Percentiles rank a stretch among this genome's conserved stretches.
Conservation (phyloP, 2,113 vertebrate species). For the Cyanoramphus novaezelandiae region DNA sequence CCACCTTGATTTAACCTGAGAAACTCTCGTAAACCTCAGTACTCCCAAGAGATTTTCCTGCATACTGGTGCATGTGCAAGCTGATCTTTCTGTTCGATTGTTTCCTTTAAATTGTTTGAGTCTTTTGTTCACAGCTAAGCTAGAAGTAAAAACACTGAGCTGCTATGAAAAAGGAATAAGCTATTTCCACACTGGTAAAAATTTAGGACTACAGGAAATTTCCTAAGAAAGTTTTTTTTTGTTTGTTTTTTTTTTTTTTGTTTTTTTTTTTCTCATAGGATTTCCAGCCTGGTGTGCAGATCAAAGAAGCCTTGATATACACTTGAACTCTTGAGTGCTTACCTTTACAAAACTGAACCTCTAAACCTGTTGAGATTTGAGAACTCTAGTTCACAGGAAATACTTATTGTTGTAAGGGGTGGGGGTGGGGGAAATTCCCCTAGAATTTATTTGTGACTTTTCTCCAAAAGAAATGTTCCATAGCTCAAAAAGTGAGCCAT, state of each 20-base stretch:
- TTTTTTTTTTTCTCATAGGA: not conserved
- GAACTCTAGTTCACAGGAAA: not conserved
- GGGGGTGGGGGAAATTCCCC: not conserved
- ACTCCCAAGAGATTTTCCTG: not conserved
- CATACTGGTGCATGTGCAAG: fast-evolving
- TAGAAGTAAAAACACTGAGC: not conserved
- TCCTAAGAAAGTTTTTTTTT: not conserved
- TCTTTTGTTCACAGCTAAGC: not conserved
- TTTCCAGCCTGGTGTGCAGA: not conserved
- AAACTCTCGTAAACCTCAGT: not conserved
- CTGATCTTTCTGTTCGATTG: not conserved
- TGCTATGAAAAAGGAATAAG: not conserved
- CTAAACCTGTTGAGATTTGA: not conserved
- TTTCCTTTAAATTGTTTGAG: not conserved
- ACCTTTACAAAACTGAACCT: not conserved
- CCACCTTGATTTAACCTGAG: not conserved
- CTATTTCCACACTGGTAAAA: not conserved
- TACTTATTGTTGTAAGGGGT: not conserved
- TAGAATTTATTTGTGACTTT: not conserved
- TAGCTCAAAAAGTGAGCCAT: not conserved
- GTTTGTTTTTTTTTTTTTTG: too few species aligned
- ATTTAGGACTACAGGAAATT: not conserved
- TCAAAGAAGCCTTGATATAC: not conserved
- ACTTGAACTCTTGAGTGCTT: not conserved
- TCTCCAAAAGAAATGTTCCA: not conserved